A percentile compares a stretch with the other conserved stretches of the same genome.
phyloP scores from a whole-genome alignment of 2,888 invertebrate genomes.

The Fragum whitleyi region DNA sequence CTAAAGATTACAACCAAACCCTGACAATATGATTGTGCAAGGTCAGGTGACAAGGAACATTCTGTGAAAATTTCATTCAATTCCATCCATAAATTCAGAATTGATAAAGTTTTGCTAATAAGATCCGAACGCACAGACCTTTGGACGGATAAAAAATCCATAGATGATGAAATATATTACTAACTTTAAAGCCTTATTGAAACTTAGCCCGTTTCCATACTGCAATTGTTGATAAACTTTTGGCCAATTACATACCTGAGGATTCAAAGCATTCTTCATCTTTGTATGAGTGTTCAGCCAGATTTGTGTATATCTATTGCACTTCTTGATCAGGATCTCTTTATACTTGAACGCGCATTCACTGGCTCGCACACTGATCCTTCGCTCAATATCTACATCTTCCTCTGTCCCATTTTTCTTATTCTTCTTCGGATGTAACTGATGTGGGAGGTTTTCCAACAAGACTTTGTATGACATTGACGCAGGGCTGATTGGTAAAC shows the following conservation, averaged over 20 bases:
- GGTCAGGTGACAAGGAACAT: too few species aligned
- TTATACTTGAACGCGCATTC: conserved; percentile 85
- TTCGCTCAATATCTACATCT: conserved; percentile 74
- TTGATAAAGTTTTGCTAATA: too few species aligned
- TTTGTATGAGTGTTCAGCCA: conserved; percentile 86
- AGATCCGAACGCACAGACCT: too few species aligned
- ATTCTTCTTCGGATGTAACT: conserved; percentile 74
- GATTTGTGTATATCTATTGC: conserved; percentile 88
- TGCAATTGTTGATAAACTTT: too few species aligned
- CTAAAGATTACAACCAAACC: too few species aligned
- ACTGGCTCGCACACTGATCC: conserved; percentile 84
- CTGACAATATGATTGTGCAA: too few species aligned
- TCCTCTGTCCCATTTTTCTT: conserved; percentile 59
- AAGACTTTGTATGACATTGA: conserved; percentile 79
- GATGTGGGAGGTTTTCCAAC: conserved; percentile 76
- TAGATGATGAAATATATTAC: too few species aligned
- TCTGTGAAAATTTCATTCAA: too few species aligned
- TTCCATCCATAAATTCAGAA: too few species aligned
- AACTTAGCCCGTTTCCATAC: too few species aligned
- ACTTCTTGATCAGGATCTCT: conserved; percentile 88
- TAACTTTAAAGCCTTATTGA: too few species aligned
- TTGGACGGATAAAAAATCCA: too few species aligned
- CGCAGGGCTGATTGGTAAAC: conserved; percentile 79
- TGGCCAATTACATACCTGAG: conserved; percentile 87
- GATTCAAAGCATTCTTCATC: conserved; percentile 88